Percentiles rank a stretch among this genome's conserved stretches.
Evolutionary conservation across 2,113 vertebrate species (phyloP).

Genomic region (Platysternon megacephalum): DNA sequence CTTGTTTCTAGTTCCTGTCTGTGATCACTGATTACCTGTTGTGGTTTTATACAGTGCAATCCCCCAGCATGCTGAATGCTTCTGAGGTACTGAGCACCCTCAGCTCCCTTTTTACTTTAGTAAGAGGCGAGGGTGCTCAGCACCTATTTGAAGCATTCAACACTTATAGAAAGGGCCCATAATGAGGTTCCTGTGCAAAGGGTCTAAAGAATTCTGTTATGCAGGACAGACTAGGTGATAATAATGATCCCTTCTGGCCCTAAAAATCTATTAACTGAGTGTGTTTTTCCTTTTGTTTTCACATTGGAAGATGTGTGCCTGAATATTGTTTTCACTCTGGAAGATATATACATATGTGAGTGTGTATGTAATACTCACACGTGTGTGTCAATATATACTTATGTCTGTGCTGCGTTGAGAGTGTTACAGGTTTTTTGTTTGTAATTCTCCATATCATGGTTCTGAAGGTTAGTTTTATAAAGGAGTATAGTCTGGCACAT

Average conservation of each 20-base stretch:
- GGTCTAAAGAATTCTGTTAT: neutral
- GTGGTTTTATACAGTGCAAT: rapidly evolving
- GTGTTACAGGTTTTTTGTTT: neutral
- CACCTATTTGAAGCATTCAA: rapidly evolving
- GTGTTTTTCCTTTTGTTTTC: neutral
- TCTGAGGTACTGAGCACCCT: rapidly evolving
- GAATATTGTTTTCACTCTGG: neutral
- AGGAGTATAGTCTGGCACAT: neutral
- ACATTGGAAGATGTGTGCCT: neutral
- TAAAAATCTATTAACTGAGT: neutral
- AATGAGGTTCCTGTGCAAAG: rapidly evolving
- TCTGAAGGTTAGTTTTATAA: neutral
- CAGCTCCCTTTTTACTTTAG: rapidly evolving
- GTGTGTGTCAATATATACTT: neutral
- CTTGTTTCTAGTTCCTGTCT: neutral
- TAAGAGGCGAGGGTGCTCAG: neutral
- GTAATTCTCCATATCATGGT: too few relatives aligned
- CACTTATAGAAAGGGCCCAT: neutral
- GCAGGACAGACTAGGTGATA: neutral
- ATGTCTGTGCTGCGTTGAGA: neutral
- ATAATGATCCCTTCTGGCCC: rapidly evolving
- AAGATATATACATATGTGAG: neutral
- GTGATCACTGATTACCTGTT: neutral
- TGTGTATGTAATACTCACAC: neutral
- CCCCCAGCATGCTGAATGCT: rapidly evolving